phyloP scores from a whole-genome alignment of 2,797 vertebrate genomes.

The Eutrigla gurnardus region DNA sequence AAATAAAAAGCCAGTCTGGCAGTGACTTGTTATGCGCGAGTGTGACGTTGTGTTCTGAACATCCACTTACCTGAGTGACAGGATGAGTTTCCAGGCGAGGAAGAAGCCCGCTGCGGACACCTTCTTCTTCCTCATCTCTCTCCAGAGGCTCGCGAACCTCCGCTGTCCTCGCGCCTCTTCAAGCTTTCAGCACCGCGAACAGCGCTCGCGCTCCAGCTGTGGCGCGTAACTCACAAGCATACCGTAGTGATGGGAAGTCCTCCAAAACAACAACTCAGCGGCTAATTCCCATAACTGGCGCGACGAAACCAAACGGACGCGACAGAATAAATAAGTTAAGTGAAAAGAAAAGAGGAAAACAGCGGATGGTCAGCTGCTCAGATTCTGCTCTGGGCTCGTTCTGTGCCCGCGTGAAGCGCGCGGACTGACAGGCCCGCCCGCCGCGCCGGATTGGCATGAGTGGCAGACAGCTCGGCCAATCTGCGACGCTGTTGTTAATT shows the following conservation, averaged over 20 bases:
- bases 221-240: constrained; percentile 42
- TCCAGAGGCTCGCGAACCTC: constrained; percentile 14
- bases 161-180: constrained; percentile 27
- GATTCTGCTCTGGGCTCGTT: constrained; percentile 31
- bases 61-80: constrained; percentile 55
- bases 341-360: background rate
- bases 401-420: constrained; percentile 24
- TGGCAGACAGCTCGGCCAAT: constrained; percentile 45
- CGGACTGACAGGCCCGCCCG: constrained; percentile 47
- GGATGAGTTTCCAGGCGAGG: constrained; percentile 43
- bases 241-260: constrained; percentile 15
- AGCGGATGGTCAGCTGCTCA: constrained; percentile 37
- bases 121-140: constrained; percentile 42
- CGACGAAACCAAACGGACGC: background rate
- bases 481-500: background rate
- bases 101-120: constrained; percentile 31
- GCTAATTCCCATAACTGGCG: background rate
- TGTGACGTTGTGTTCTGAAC: background rate
- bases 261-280: constrained; percentile 9
- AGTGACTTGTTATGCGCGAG: background rate
- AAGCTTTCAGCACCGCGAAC: constrained; percentile 43
- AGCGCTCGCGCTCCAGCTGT: constrained; percentile 54
- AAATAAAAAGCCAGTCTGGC: no score
- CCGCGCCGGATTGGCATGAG: constrained; percentile 17
- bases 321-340: background rate